Percentiles rank a stretch among this genome's conserved stretches.
Evolutionary conservation across 64 coral and sea anemone species (phyloP).

Genomic region (Porites lutea): DNA sequence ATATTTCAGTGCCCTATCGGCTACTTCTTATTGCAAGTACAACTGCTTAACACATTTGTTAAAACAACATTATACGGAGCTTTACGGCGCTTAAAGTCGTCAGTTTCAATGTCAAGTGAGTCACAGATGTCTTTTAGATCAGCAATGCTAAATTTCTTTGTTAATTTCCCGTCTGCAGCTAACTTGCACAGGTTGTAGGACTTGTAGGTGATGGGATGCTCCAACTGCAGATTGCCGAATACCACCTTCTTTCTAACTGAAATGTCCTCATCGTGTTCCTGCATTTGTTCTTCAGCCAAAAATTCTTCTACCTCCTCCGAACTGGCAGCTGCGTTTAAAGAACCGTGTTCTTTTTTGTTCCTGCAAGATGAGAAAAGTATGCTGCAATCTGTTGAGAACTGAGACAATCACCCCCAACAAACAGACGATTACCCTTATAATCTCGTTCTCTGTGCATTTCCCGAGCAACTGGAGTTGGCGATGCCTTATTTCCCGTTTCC

Average conservation of each 20-base stretch:
- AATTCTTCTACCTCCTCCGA: constrained; percentile 29
- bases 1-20: no score
- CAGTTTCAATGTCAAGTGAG: no score
- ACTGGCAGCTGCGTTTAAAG: constrained; percentile 32
- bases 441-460: constrained; percentile 59
- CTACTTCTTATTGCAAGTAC: no score
- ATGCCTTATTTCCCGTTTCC: constrained; percentile 45
- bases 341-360: constrained; percentile 49
- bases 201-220: constrained; percentile 53
- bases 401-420: constrained; percentile 59
- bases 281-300: constrained; percentile 26
- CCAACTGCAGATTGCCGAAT: constrained; percentile 38
- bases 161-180: no score
- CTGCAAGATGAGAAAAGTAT: constrained; percentile 34
- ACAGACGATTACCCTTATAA: constrained; percentile 34
- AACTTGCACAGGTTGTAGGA: constrained; percentile 58
- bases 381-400: constrained; percentile 54
- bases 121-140: no score
- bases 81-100: no score
- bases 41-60: no score
- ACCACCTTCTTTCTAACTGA: constrained; percentile 30
- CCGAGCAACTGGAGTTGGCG: constrained; percentile 33
- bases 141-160: no score
- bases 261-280: constrained; percentile 50
- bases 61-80: no score